These are phyloP conservation scores for Stenodera caucasica DNA, from an alignment of 2,888 invertebrate species.

Conservation along the genomic window DNA sequence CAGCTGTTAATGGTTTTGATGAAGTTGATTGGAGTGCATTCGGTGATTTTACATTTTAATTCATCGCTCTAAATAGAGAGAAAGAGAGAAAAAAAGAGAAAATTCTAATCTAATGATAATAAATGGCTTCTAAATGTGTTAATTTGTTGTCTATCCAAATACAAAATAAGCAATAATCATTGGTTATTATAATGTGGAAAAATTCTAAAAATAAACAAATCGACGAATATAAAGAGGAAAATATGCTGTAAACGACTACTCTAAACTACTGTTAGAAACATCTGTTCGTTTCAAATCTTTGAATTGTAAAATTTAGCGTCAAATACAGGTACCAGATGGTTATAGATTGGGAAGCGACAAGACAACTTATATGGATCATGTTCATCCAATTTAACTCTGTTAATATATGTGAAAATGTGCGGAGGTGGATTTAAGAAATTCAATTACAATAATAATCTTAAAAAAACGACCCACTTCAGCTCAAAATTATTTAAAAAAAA, in stretches of 20 bases:
- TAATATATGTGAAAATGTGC: neutral
- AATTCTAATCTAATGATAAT: neutral
- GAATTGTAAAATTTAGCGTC: constrained; percentile 1
- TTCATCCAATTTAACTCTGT: constrained; percentile 6
- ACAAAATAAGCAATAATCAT: neutral
- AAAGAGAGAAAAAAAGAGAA: neutral
- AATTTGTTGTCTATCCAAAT: neutral
- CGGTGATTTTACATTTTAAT: constrained; percentile 57
- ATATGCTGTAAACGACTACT: neutral
- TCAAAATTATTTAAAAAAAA: neutral
- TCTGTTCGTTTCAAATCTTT: constrained; percentile 2
- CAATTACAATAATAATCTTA: too few relatives aligned
- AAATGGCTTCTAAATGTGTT: neutral
- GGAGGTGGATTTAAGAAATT: neutral
- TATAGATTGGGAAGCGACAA: constrained; percentile 4
- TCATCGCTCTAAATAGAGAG: neutral
- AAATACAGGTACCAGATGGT: constrained; percentile 8
- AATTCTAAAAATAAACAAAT: too few relatives aligned
- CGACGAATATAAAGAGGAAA: neutral
- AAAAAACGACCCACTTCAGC: neutral
- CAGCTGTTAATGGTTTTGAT: constrained; percentile 66
- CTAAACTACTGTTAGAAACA: neutral
- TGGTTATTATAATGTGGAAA: neutral
- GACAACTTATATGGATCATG: constrained; percentile 1
- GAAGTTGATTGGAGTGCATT: constrained; percentile 66